Percentiles rank a stretch among this genome's conserved stretches.
These are phyloP conservation scores for Plagodis pulveraria DNA, from an alignment of 2,888 invertebrate species.

Conservation along the genomic window DNA sequence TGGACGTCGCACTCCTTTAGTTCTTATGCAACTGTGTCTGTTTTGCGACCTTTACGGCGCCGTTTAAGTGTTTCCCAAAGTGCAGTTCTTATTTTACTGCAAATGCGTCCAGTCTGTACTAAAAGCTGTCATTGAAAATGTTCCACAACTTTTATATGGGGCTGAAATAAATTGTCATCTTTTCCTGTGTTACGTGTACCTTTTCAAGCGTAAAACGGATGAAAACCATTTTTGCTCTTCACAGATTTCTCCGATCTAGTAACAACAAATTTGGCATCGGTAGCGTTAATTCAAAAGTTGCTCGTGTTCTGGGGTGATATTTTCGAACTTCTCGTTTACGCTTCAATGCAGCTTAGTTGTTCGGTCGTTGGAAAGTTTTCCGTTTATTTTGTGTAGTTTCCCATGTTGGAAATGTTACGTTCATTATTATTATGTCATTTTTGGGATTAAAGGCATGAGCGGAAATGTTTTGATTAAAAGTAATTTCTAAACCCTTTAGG, in stretches of 20 bases:
- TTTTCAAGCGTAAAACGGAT: slow-evolving; percentile 40
- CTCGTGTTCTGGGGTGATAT: slow-evolving; percentile 50
- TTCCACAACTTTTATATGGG: background rate
- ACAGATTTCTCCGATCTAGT: slow-evolving; percentile 47
- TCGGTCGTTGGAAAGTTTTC: slow-evolving; percentile 38
- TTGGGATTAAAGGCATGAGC: background rate
- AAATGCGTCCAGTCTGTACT: slow-evolving; percentile 9
- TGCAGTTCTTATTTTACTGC: slow-evolving; percentile 27
- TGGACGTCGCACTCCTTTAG: slow-evolving; percentile 43
- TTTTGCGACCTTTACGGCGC: slow-evolving; percentile 39
- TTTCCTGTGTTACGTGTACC: slow-evolving; percentile 25
- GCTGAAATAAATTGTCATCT: slow-evolving; percentile 1
- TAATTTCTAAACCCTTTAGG: too few species aligned
- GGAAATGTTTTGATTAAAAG: too few species aligned
- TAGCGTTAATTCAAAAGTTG: slow-evolving; percentile 62
- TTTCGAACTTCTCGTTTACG: slow-evolving; percentile 49
- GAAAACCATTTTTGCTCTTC: slow-evolving; percentile 47
- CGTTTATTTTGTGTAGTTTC: slow-evolving; percentile 28
- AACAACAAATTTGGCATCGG: slow-evolving; percentile 59
- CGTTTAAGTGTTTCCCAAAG: slow-evolving; percentile 21
- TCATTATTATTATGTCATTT: slow-evolving; percentile 19
- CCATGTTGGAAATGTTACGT: slow-evolving; percentile 17
- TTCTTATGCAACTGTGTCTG: slow-evolving; percentile 57
- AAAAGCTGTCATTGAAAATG: slow-evolving; percentile 11
- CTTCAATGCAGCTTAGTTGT: slow-evolving; percentile 50